Conservation (phyloP, 2,888 invertebrate genomes). For the Cistogaster globosa region DNA sequence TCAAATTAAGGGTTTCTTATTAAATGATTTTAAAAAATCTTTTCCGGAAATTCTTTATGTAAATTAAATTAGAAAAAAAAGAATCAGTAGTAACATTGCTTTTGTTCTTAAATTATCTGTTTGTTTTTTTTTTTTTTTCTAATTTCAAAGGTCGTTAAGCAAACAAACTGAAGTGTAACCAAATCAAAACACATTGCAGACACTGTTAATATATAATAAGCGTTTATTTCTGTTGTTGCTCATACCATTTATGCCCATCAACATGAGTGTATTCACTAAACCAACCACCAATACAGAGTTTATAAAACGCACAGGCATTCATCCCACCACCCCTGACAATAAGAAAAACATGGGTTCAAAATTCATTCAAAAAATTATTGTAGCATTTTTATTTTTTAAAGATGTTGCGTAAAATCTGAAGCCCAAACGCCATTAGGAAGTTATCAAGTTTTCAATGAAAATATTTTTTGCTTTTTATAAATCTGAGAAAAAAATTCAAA, state of each 20-base stretch:
- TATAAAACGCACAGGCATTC: background rate
- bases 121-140: slow-evolving; percentile 75
- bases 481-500: no score
- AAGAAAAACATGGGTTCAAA: slow-evolving; percentile 24
- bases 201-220: slow-evolving; percentile 51
- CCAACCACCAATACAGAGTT: slow-evolving; percentile 1
- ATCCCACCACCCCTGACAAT: background rate
- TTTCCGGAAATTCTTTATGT: slow-evolving; percentile 3
- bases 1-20: background rate
- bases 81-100: background rate
- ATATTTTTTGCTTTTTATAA: no score
- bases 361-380: slow-evolving; percentile 41
- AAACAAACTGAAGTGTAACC: slow-evolving; percentile 82
- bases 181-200: slow-evolving; percentile 73
- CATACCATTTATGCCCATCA: slow-evolving; percentile 4
- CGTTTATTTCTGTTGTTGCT: slow-evolving; percentile 36
- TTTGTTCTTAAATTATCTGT: slow-evolving; percentile 2
- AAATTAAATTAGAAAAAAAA: slow-evolving; percentile 21
- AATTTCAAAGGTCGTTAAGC: slow-evolving; percentile 82
- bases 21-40: background rate
- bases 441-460: no score
- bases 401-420: background rate
- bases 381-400: background rate
- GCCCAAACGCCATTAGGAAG: no score
- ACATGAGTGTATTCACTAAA: background rate